Percentiles rank a stretch among this genome's conserved stretches.
Conservation (phyloP, 2,113 vertebrate genomes). For the Zosterops hypoxanthus region DNA sequence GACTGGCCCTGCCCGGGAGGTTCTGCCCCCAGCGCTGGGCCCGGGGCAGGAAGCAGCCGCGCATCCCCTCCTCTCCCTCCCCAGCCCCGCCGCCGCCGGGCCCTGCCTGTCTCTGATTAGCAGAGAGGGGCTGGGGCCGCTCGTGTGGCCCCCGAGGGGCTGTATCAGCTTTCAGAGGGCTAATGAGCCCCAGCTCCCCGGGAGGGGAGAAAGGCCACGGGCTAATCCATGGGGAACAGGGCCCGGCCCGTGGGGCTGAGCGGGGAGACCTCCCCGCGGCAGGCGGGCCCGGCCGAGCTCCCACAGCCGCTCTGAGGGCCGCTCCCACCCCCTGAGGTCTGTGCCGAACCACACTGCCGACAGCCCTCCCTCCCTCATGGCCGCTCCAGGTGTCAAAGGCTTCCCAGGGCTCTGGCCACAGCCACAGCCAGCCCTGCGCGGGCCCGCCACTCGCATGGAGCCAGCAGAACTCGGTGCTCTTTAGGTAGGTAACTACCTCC, state of each 20-base stretch:
- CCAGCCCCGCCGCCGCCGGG: neutral
- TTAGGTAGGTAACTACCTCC: neutral
- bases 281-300: neutral
- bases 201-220: neutral
- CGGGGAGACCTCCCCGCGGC: neutral
- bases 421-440: neutral
- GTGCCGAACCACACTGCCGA: rapidly evolving
- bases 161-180: constrained; percentile 41
- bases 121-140: neutral
- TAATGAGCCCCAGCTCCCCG: constrained; percentile 27
- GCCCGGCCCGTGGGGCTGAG: neutral
- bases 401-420: neutral
- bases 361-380: neutral
- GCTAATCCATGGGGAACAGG: neutral
- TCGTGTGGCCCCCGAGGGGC: neutral
- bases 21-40: neutral
- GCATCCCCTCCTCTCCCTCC: neutral
- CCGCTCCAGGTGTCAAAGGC: neutral
- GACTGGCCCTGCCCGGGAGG: neutral
- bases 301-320: neutral
- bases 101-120: constrained; percentile 52
- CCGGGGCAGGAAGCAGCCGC: neutral
- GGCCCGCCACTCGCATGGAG: neutral
- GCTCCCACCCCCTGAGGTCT: neutral
- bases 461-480: neutral